Base-by-base conservation (phyloP, 1,140 invertebrate genomes). In the Phymorhynchus buccinoides region DNA sequence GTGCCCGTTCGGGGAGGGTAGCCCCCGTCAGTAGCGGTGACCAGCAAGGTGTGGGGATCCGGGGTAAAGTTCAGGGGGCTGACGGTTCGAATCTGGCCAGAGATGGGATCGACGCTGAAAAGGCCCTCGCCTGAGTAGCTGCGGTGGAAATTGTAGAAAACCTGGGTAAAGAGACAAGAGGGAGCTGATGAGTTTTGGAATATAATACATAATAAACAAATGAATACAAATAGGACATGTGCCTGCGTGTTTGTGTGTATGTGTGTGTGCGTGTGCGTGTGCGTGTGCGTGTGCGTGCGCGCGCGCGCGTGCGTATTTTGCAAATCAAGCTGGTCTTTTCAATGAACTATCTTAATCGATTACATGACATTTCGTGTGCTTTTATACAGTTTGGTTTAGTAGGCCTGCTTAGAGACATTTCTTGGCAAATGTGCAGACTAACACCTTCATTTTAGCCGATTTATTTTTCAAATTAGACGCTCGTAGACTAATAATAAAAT, bases 201-300 rank as follows among this genome's bases (percentile, higher is more conserved):
- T 14, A 56, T 14, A 56, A 56, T 56, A 56, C 52, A 56, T 14
- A 56, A 56, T 56, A 27, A 56, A 56, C 27, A n/a, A n/a, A n/a
- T n/a, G n/a, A n/a, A n/a, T n/a, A n/a, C n/a, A n/a, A n/a, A n/a
- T n/a, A n/a, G n/a, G n/a, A n/a, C n/a, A n/a, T n/a, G n/a, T n/a
- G n/a, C n/a, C n/a, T n/a, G n/a, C n/a, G n/a, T n/a, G n/a, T n/a
- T n/a, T n/a, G n/a, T n/a, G n/a, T n/a, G n/a, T n/a, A n/a, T n/a
- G n/a, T n/a, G n/a, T n/a, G n/a, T n/a, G n/a, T n/a, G n/a, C n/a
- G n/a, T n/a, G n/a, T n/a, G n/a, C n/a, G n/a, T n/a, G n/a, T n/a
- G n/a, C 48, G 41, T 56, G 52, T 82, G 30, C 27, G 80, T 82
- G 80, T 32, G 52, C 32, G 80, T 32, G 80, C 37, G 80, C 39